phyloP scores from a whole-genome alignment of 2,113 vertebrate species.

The Hylia prasina region DNA sequence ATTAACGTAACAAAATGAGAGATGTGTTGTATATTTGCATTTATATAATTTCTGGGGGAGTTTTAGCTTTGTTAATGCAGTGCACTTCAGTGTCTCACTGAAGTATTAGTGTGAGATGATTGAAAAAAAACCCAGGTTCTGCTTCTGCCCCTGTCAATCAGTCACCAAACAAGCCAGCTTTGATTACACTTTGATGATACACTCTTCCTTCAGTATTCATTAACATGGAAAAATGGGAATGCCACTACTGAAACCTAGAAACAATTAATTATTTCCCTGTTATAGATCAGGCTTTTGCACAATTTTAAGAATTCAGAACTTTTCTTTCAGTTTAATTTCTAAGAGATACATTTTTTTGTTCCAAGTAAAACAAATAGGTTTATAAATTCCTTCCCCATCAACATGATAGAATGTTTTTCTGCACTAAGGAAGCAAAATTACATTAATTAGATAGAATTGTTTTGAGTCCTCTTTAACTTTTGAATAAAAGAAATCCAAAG shows the following conservation, averaged over 20 bases:
- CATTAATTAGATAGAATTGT: constrained; percentile 42
- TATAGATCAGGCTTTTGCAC: background rate
- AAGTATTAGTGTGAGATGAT: background rate
- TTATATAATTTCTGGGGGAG: background rate
- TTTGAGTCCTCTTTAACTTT: constrained; percentile 31
- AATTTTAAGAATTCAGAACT: background rate
- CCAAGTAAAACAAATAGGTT: background rate
- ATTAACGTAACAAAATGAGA: background rate
- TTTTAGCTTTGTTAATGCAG: background rate
- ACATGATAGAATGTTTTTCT: constrained; percentile 26
- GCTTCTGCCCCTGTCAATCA: background rate
- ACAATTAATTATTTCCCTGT: background rate
- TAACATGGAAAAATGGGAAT: background rate
- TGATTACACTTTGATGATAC: background rate
- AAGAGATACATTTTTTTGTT: background rate
- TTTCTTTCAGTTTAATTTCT: background rate
- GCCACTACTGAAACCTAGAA: background rate
- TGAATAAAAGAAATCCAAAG: background rate
- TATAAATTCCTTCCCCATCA: background rate
- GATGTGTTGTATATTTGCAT: background rate
- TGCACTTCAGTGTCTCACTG: background rate
- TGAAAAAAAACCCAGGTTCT: background rate
- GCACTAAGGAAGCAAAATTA: background rate
- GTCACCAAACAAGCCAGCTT: background rate
- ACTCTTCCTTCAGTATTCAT: background rate